Base-by-base conservation (phyloP, 2,888 invertebrate species). In the Drosophila algonquin region DNA sequence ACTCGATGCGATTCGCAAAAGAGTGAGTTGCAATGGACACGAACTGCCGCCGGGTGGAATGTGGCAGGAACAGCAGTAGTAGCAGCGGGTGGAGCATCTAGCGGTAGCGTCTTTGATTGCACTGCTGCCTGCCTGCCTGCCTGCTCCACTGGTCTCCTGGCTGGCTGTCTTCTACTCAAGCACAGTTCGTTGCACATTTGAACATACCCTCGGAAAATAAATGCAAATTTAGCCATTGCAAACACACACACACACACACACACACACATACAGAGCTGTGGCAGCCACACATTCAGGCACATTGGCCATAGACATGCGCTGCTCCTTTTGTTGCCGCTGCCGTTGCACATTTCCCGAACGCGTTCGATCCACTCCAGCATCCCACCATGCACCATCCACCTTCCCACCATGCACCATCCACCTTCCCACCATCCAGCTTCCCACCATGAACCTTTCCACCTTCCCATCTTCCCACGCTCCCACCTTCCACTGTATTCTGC, bases 141-240 rank as follows among this genome's bases (percentile, higher is more conserved):
- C n/a, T n/a, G n/a, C n/a, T n/a, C n/a, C n/a, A n/a, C 46, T 53
- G 47, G 50, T 51, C 44, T 63, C 54, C 61, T 59, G 47, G 32
- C 44, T 57, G 21, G 51, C 74, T 83, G 87, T 86, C 81, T 83
- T 83, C 84, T 62, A 74, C 76, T 83, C 81, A 80, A 77, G 67
- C 76, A 87, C 87, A 87, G 87, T 87, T 88, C 87, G 89, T 81
- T 87, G 89, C 89, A 88, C 87, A 88, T 81, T 88, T 84, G 89
- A 87, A 87, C 89, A 84, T 88, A 84, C 84, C 87, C 84, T 81
- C 73, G 80, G 80, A 86, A 87, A 85, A 87, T 79, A 85, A 82
- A 85, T 88, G 88, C 86, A 85, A 85, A 88, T 84, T 87, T 84
- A 72, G 77, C 81, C 62, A 77, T 74, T 50, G 77, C 81, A 77